These are phyloP conservation scores for Bos javanicus DNA, from an alignment of 2,113 vertebrate species.

Conservation along the genomic window DNA sequence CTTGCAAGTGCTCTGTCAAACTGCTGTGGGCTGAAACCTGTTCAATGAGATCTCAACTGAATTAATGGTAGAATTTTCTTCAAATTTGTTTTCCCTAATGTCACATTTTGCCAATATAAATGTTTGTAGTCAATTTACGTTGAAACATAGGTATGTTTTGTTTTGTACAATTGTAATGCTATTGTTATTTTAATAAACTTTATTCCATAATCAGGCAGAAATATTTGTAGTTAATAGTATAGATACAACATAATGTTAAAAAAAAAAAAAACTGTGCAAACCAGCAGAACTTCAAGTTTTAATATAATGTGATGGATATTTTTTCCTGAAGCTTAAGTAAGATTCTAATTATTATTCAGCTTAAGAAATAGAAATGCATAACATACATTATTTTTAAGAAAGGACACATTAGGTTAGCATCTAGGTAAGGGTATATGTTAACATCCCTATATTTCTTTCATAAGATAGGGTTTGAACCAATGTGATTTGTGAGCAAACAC, in stretches of 20 bases:
- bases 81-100: conserved; percentile 39
- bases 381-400: neutral
- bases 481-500: conserved; percentile 15
- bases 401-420: neutral
- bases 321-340: conserved; percentile 8
- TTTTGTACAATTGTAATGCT: conserved; percentile 16
- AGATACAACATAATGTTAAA: neutral
- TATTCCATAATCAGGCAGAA: conserved; percentile 42
- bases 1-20: neutral
- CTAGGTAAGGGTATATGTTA: neutral
- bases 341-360: conserved; percentile 21
- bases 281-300: conserved; percentile 49
- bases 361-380: conserved; percentile 44
- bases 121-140: conserved; percentile 17
- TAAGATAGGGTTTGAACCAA: neutral
- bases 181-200: conserved; percentile 35
- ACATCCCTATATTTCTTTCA: neutral
- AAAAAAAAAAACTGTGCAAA: conserved; percentile 29
- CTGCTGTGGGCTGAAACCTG: conserved; percentile 36
- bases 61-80: neutral
- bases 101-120: conserved; percentile 11
- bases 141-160: neutral
- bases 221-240: conserved; percentile 19
- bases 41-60: neutral
- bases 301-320: neutral